Conservation (phyloP, 2,888 invertebrate species). For the Eristalinus sepulchralis region DNA sequence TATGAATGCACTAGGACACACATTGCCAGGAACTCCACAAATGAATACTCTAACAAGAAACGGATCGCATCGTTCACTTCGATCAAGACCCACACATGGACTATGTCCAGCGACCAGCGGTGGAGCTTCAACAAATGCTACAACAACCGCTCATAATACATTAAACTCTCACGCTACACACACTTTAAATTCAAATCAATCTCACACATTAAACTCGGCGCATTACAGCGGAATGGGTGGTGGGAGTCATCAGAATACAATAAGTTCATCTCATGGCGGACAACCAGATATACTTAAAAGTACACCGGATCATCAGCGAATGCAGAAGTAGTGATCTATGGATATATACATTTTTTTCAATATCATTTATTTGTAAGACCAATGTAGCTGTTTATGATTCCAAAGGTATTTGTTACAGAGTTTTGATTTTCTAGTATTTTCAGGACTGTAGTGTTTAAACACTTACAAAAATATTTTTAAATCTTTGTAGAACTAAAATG, state of each 20-base stretch:
- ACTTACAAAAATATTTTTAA: no score
- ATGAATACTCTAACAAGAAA: constrained; percentile 89
- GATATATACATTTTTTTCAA: not conserved
- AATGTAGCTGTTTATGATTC: not conserved
- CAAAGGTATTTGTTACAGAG: no score
- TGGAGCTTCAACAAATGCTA: constrained; percentile 80
- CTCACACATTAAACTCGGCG: constrained; percentile 80
- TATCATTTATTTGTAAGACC: not conserved
- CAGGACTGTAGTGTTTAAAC: no score
- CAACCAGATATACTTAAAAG: constrained; percentile 93
- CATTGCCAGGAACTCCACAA: constrained; percentile 88
- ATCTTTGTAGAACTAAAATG: no score
- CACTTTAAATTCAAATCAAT: constrained; percentile 80
- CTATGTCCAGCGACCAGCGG: constrained; percentile 63
- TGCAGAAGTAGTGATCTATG: constrained; percentile 75
- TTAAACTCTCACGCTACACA: constrained; percentile 83
- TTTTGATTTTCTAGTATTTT: no score
- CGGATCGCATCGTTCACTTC: constrained; percentile 85
- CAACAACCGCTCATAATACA: constrained; percentile 83
- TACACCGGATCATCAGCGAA: constrained; percentile 90
- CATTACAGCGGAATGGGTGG: constrained; percentile 76
- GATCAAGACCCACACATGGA: constrained; percentile 75
- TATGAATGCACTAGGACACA: constrained; percentile 92
- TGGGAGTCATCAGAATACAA: constrained; percentile 79
- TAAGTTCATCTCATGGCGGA: constrained; percentile 81